Evolutionary conservation across 2,888 invertebrate genomes (phyloP).

Genomic region (Oscheius onirici): DNA sequence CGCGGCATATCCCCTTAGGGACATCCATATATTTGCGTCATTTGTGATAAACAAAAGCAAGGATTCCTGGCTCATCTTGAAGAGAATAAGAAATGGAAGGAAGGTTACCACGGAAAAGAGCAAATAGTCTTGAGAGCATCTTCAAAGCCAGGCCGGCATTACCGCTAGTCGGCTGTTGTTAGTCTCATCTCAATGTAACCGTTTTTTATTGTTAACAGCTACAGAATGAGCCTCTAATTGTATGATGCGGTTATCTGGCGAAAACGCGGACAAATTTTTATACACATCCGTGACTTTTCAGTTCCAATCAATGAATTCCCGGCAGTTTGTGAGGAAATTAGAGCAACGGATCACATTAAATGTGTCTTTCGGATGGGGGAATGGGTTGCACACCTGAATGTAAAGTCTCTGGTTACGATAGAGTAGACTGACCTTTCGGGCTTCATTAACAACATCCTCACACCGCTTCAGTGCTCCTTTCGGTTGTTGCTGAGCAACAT

Average conservation of each 20-base stretch:
- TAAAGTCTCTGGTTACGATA: background rate
- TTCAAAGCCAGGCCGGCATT: slow-evolving; percentile 14
- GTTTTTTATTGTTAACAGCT: too few species aligned
- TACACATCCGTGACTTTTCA: slow-evolving; percentile 12
- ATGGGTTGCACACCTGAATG: slow-evolving; percentile 53
- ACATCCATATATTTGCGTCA: background rate
- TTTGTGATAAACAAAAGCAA: background rate
- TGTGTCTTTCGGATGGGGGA: slow-evolving; percentile 53
- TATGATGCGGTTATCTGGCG: background rate
- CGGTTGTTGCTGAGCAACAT: slow-evolving; percentile 33
- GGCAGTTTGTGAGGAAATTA: slow-evolving; percentile 57
- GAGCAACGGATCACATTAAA: slow-evolving; percentile 59
- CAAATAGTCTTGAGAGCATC: slow-evolving; percentile 27
- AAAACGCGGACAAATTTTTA: background rate
- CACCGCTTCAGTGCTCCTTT: slow-evolving; percentile 49
- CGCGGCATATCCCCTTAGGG: background rate
- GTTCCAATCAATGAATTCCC: slow-evolving; percentile 59
- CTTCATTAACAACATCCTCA: slow-evolving; percentile 57
- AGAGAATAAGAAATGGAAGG: background rate
- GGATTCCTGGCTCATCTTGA: background rate
- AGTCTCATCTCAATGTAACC: too few species aligned
- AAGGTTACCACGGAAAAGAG: background rate
- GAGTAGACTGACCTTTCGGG: slow-evolving; percentile 40
- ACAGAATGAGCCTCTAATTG: background rate
- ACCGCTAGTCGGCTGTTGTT: background rate